Evolutionary conservation across 2,888 invertebrate species (phyloP).

Genomic region (Yponomeuta plumbellus): DNA sequence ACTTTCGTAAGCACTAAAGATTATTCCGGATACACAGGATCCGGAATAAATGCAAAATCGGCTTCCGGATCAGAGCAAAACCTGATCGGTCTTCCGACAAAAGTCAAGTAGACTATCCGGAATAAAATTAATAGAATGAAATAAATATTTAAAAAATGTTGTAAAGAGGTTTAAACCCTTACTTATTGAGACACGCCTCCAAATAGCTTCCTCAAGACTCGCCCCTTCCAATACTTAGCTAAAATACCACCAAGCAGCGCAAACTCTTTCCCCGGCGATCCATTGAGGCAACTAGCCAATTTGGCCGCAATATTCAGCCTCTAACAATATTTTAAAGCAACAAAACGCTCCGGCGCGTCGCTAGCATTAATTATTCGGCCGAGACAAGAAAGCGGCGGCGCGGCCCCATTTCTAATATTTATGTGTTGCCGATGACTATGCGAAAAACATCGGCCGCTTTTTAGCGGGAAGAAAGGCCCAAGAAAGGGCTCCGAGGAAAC

Average conservation of each 20-base stretch:
- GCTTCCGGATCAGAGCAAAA: too few relatives aligned
- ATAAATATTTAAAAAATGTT: too few relatives aligned
- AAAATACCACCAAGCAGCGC: not conserved
- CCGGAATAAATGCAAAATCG: too few relatives aligned
- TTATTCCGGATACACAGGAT: too few relatives aligned
- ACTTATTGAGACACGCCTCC: too few relatives aligned
- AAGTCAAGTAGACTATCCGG: too few relatives aligned
- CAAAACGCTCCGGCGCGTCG: slow-evolving; percentile 42
- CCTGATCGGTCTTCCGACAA: too few relatives aligned
- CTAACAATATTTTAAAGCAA: slow-evolving; percentile 42
- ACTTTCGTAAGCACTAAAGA: too few relatives aligned
- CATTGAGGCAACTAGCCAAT: slow-evolving; percentile 15
- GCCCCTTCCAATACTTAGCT: too few relatives aligned
- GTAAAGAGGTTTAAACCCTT: too few relatives aligned
- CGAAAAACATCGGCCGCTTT: slow-evolving; percentile 74
- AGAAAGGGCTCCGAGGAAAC: slow-evolving; percentile 68
- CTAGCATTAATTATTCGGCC: slow-evolving; percentile 71
- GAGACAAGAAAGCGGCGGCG: slow-evolving; percentile 68
- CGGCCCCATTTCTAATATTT: slow-evolving; percentile 76
- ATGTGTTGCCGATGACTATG: slow-evolving; percentile 76
- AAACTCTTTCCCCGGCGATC: slow-evolving; percentile 8
- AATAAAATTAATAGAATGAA: too few relatives aligned
- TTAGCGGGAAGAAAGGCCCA: slow-evolving; percentile 72
- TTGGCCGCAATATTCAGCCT: not conserved
- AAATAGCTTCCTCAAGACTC: too few relatives aligned